These are phyloP conservation scores for Arvicanthis niloticus DNA, from an alignment of 2,113 vertebrate species.

Conservation along the genomic window DNA sequence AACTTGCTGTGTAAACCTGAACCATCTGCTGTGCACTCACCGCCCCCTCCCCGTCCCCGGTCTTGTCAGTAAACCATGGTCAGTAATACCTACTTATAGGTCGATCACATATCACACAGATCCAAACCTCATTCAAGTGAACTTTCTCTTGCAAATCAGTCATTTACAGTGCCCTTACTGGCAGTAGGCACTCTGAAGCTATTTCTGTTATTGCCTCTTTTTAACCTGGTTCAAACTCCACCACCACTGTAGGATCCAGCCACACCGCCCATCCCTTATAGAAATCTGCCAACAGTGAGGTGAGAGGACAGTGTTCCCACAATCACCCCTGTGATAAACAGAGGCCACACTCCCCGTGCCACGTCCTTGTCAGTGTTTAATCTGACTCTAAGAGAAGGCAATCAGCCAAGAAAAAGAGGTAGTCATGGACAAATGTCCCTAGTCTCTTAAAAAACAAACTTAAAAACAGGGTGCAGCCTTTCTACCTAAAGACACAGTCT, in stretches of 20 bases:
- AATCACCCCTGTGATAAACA: rapidly evolving
- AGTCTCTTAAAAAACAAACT: background rate
- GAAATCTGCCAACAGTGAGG: background rate
- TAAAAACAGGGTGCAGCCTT: background rate
- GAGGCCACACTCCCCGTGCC: rapidly evolving
- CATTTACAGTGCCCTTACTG: background rate
- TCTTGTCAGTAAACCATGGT: background rate
- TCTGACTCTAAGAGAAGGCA: background rate
- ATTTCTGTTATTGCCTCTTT: background rate
- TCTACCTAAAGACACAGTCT: background rate
- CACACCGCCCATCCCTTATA: background rate
- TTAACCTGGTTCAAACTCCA: background rate
- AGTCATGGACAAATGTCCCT: background rate
- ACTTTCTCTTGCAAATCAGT: background rate
- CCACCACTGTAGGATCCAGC: background rate
- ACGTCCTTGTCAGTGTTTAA: background rate
- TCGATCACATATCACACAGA: background rate
- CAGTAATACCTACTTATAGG: background rate
- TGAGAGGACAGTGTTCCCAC: background rate
- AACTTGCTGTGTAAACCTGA: background rate
- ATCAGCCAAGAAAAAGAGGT: background rate
- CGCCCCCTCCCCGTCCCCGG: background rate
- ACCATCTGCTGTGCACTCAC: background rate
- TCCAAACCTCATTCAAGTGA: background rate
- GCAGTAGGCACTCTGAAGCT: background rate